Conservation (phyloP, 2,888 invertebrate genomes). For the Phoenoteleia sp. region DNA sequence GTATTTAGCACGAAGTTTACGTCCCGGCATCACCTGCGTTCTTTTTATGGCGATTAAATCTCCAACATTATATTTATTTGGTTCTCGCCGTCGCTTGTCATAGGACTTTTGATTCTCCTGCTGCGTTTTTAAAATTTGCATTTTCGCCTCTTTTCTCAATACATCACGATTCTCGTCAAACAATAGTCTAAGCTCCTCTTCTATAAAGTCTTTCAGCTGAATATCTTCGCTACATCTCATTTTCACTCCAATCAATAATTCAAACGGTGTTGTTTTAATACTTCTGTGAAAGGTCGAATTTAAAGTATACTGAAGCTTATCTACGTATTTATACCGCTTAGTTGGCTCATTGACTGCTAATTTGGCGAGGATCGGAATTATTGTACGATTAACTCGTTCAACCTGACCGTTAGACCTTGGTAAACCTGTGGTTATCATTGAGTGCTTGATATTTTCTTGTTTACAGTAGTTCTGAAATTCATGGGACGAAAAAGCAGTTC, state of each 20-base stretch:
- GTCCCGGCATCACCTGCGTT: neutral
- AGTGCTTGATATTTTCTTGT: conserved; percentile 35
- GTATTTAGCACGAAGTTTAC: neutral
- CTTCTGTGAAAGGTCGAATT: conserved; percentile 49
- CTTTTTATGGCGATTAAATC: neutral
- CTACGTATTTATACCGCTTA: conserved; percentile 41
- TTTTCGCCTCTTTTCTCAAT: neutral
- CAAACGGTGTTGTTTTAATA: neutral
- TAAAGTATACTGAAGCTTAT: conserved; percentile 31
- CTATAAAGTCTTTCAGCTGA: neutral
- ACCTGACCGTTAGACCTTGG: neutral
- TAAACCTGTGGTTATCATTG: conserved; percentile 36
- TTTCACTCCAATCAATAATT: neutral
- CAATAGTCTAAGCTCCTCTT: neutral
- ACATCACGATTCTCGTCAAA: neutral
- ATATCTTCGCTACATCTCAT: neutral
- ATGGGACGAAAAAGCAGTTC: no score
- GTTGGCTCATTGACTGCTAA: conserved; percentile 36
- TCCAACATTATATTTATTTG: neutral
- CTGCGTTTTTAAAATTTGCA: neutral
- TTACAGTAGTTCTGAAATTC: conserved; percentile 48
- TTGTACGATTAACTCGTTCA: neutral
- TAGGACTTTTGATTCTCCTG: neutral
- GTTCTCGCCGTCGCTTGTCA: neutral
- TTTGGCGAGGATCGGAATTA: conserved; percentile 33